A percentile compares a stretch with the other conserved stretches of the same genome.
phyloP scores from a whole-genome alignment of 2,888 invertebrate species.

The Drosophila pseudotakahashii region DNA sequence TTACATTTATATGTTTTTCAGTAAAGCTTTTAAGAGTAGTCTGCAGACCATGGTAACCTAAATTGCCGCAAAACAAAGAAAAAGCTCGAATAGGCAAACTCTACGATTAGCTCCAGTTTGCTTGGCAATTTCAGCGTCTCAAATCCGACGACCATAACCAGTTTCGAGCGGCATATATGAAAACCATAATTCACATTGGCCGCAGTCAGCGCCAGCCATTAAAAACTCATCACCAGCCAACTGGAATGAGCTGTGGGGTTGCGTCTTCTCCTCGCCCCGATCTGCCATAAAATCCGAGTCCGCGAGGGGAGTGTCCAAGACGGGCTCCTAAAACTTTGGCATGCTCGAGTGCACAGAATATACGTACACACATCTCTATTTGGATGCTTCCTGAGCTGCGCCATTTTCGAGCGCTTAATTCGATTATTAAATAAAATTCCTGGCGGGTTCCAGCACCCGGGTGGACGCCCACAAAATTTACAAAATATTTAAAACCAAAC shows the following conservation, averaged over 20 bases:
- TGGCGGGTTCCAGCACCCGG: constrained; percentile 10
- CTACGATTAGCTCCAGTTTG: constrained; percentile 66
- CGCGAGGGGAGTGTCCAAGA: constrained; percentile 72
- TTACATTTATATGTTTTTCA: too few species aligned
- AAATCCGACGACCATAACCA: constrained; percentile 60
- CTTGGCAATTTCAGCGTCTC: constrained; percentile 24
- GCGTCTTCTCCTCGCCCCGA: constrained; percentile 40
- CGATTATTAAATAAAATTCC: constrained; percentile 47
- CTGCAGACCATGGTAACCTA: not conserved
- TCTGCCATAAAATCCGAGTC: constrained; percentile 8
- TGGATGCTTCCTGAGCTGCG: constrained; percentile 46
- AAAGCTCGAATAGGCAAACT: not conserved
- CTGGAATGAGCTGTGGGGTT: constrained; percentile 65
- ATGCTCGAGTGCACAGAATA: constrained; percentile 61
- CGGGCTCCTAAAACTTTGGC: constrained; percentile 48
- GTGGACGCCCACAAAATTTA: constrained; percentile 77
- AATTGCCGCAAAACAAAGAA: not conserved
- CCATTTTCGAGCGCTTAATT: constrained; percentile 64
- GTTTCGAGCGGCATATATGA: constrained; percentile 41
- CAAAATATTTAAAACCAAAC: constrained; percentile 79
- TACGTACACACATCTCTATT: constrained; percentile 21
- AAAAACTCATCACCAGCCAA: constrained; percentile 76
- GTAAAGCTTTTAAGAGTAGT: too few species aligned
- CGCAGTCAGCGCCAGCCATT: constrained; percentile 68
- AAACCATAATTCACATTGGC: constrained; percentile 72